phyloP scores from a whole-genome alignment of 2,888 invertebrate genomes.

The Lasius fuliginosus region DNA sequence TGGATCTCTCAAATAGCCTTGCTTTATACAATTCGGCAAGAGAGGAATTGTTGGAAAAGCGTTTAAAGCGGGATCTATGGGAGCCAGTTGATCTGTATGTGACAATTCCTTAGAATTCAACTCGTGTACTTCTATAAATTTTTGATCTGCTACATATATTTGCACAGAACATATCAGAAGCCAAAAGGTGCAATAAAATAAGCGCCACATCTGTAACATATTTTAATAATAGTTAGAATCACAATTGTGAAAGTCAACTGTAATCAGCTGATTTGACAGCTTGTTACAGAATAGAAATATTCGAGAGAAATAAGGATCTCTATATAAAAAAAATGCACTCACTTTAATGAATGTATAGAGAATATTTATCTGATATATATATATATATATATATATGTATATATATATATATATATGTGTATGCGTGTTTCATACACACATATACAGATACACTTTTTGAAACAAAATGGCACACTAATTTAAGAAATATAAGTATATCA shows the following conservation, averaged over 20 bases:
- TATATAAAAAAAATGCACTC: background rate
- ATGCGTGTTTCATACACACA: background rate
- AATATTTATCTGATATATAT: background rate
- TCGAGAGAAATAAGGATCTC: background rate
- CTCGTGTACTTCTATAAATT: conserved; percentile 58
- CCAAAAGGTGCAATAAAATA: conserved; percentile 7
- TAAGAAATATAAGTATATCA: conserved; percentile 27
- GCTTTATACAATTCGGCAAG: conserved; percentile 67
- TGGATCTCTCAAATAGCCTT: conserved; percentile 76
- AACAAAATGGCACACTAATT: background rate
- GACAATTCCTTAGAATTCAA: conserved; percentile 53
- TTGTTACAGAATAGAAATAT: background rate
- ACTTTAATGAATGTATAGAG: background rate
- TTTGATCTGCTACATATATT: background rate
- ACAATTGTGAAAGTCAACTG: background rate
- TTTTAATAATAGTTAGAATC: conserved; percentile 4
- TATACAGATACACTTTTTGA: background rate
- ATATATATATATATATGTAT: background rate
- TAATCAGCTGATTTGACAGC: background rate
- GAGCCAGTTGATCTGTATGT: conserved; percentile 46
- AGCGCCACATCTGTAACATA: conserved; percentile 22
- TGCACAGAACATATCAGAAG: conserved; percentile 7
- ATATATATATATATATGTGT: background rate
- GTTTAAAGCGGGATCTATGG: conserved; percentile 73
- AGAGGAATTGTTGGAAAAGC: conserved; percentile 70